Percentiles rank a stretch among this genome's conserved stretches.
phyloP scores from a whole-genome alignment of 2,888 invertebrate species.

The Drosophila atripex region DNA sequence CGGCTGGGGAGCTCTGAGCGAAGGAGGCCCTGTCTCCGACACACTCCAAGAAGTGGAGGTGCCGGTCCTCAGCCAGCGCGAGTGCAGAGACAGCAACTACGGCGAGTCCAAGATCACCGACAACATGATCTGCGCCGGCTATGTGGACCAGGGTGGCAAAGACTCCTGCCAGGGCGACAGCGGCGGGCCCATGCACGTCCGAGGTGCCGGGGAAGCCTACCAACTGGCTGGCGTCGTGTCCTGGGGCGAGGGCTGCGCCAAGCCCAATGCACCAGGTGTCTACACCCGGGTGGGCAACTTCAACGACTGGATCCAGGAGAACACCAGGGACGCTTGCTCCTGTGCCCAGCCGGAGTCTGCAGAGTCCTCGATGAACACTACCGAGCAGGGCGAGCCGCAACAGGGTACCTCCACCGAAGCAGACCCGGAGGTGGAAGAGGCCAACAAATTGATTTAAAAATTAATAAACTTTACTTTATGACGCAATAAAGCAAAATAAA shows the following conservation, averaged over 20 bases:
- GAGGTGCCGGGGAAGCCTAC: conserved; percentile 51
- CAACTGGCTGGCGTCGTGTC: conserved; percentile 88
- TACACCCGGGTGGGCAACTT: conserved; percentile 92
- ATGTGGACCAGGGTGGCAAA: conserved; percentile 78
- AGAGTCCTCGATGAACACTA: conserved; percentile 25
- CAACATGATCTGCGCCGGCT: conserved; percentile 83
- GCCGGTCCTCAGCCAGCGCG: conserved; percentile 88
- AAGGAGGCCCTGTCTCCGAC: conserved; percentile 88
- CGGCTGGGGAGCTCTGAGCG: conserved; percentile 91
- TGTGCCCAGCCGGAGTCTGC: conserved; percentile 82
- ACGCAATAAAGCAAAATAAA: conserved; percentile 5
- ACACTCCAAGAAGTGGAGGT: conserved; percentile 89
- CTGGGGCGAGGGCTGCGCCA: conserved; percentile 83
- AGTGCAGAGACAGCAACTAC: conserved; percentile 78
- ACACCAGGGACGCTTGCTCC: conserved; percentile 88
- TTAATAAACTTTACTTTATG: neutral
- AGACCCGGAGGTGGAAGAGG: conserved; percentile 44
- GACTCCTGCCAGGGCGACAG: conserved; percentile 83
- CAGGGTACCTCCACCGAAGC: conserved; percentile 18
- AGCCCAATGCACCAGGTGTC: conserved; percentile 90
- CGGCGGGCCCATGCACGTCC: conserved; percentile 82
- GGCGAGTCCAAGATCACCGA: conserved; percentile 79
- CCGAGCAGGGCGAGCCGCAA: conserved; percentile 23
- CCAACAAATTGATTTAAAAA: conserved; percentile 36
- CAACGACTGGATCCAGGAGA: conserved; percentile 87